phyloP scores from a whole-genome alignment of 2,113 vertebrate species.

The Cephalopterus ornatus region DNA sequence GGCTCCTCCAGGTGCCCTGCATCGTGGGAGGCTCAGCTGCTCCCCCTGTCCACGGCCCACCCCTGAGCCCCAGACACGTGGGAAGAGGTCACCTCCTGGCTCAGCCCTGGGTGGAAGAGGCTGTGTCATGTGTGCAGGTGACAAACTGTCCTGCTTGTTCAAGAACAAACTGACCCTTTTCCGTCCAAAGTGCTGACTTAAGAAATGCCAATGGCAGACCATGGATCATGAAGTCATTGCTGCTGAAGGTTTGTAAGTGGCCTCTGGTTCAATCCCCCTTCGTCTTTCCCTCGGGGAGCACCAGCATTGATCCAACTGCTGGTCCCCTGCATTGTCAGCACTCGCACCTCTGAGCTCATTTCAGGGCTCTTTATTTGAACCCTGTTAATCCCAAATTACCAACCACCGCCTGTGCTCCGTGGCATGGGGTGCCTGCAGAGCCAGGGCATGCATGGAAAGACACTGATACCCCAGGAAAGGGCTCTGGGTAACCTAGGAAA shows the following conservation, averaged over 20 bases:
- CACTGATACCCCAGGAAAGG: neutral
- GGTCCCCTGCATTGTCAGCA: neutral
- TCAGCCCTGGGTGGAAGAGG: neutral
- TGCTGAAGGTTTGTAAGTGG: neutral
- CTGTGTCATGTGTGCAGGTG: neutral
- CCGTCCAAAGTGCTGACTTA: neutral
- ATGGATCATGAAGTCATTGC: neutral
- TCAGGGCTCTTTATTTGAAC: neutral
- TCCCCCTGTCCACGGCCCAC: neutral
- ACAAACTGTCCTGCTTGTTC: neutral
- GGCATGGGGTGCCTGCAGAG: neutral
- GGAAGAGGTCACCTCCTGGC: neutral
- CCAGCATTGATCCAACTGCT: neutral
- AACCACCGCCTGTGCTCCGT: accelerated
- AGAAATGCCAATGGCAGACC: neutral
- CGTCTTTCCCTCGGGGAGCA: accelerated
- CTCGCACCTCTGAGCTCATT: neutral
- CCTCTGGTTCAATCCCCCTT: neutral
- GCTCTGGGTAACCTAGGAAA: neutral
- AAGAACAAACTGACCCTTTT: accelerated
- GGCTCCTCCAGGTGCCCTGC: neutral
- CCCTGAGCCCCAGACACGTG: accelerated
- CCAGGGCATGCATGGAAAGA: accelerated
- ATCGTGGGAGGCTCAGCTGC: accelerated
- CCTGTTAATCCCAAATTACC: neutral